Base-by-base conservation (phyloP, 2,797 vertebrate species). In the Anas capensis region DNA sequence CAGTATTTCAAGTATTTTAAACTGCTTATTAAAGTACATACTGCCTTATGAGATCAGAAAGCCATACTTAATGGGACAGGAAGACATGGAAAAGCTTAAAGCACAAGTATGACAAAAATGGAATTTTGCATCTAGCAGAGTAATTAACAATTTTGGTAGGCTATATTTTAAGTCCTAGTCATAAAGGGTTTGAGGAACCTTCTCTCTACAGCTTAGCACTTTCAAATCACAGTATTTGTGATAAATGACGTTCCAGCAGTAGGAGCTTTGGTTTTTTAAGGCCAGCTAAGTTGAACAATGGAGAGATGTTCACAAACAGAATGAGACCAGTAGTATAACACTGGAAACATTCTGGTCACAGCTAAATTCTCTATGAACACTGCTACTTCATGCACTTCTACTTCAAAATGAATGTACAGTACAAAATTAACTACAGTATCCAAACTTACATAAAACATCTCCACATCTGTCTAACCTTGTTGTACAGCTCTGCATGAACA, bases 331-430 rank as follows among this genome's bases (percentile, higher is more conserved):
- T 51, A 29, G 40, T 38, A 44, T 5, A 5, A 24, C 60, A 81
- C 64, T 51, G 53, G 73, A 27, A 87, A 82, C 60, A 4, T 31
- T 51, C 51, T 8, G 6, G 57, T 58, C 84, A 60, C 83, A 79
- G 77, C 72, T 84, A 31, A 75, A 33, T 23, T 69, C 77, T 78
- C 69, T n/a, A 3, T 10, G 42, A 91, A 65, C 62, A 29, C 53
- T 5, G 36, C 75, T 70, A 94, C 36, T 36, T 92, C 93, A 83
- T 46, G 81, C 89, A 86, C 51, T 62, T 87, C 88, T 95, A 79
- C 58, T 72, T 69, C 51, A 21, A 81, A 90, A 78, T 34, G 83
- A 91, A 96, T 2, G 93, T n/a, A 91, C 76, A 81, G 87, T 90
- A 95, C 92, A 42, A 86, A 40, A 77, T 26, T 14, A 82, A 88